These are phyloP conservation scores for Acanthaster planci DNA, from an alignment of 35 echinoderm and acorn worm genomes.

Conservation along the genomic window DNA sequence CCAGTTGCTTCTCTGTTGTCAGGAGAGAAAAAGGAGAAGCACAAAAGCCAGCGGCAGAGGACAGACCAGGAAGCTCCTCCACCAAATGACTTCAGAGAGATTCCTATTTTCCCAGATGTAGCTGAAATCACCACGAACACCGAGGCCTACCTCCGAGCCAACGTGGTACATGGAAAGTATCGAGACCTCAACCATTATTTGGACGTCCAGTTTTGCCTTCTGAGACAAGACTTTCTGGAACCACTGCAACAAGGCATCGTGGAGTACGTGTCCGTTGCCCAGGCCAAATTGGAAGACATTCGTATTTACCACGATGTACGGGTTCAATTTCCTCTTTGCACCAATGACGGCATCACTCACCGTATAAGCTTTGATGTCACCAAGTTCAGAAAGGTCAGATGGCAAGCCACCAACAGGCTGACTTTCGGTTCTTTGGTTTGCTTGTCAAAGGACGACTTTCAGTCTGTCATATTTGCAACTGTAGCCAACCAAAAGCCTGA, in stretches of 20 bases:
- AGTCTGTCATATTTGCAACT: constrained; percentile 53
- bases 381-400: constrained; percentile 41
- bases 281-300: constrained; percentile 39
- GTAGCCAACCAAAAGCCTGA: constrained; percentile 49
- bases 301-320: constrained; percentile 47
- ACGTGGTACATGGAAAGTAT: constrained; percentile 47
- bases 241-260: constrained; percentile 63
- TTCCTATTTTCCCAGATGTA: constrained; percentile 42
- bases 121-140: constrained; percentile 29
- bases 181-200: constrained; percentile 54
- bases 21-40: neutral
- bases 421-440: constrained; percentile 58
- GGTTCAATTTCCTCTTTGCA: neutral
- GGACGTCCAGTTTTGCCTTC: constrained; percentile 67
- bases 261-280: constrained; percentile 21
- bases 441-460: constrained; percentile 52
- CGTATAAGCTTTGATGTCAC: constrained; percentile 47
- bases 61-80: constrained; percentile 31
- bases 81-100: constrained; percentile 74
- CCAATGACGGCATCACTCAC: neutral
- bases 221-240: constrained; percentile 68
- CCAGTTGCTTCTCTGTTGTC: constrained; percentile 12
- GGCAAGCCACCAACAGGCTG: constrained; percentile 58
- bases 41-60: neutral
- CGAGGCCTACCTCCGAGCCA: constrained; percentile 47